phyloP scores from a whole-genome alignment of 2,888 invertebrate species.

The Urechis unicinctus region DNA sequence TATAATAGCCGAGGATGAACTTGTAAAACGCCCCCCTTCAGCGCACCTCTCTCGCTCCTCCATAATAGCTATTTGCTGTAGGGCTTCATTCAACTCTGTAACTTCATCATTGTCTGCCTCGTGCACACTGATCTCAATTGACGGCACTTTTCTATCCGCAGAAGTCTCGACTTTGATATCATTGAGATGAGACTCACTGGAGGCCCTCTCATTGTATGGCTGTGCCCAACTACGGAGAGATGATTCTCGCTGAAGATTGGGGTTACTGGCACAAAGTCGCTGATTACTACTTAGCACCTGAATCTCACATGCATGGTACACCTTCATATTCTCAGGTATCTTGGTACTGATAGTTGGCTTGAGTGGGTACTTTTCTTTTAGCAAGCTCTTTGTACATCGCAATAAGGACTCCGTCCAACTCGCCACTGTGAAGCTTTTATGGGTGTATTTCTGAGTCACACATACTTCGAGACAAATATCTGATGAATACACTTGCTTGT shows the following conservation, averaged over 20 bases:
- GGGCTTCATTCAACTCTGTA: slow-evolving; percentile 2
- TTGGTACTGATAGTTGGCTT: slow-evolving; percentile 38
- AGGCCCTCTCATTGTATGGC: slow-evolving; percentile 9
- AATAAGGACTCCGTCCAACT: background rate
- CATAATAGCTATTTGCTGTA: slow-evolving; percentile 8
- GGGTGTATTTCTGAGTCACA: background rate
- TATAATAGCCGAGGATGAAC: too few species aligned
- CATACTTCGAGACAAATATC: background rate
- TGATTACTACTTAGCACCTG: slow-evolving; percentile 21
- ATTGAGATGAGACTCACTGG: slow-evolving; percentile 27
- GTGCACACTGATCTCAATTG: background rate
- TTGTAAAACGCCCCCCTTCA: too few species aligned
- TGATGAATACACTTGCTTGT: background rate
- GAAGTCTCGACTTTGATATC: slow-evolving; percentile 1
- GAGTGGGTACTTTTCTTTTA: slow-evolving; percentile 32
- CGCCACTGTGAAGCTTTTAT: background rate
- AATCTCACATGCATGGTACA: slow-evolving; percentile 21
- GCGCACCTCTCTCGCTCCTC: background rate
- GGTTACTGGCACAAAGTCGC: background rate
- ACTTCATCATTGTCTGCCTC: background rate
- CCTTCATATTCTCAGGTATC: slow-evolving; percentile 37
- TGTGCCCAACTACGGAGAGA: slow-evolving; percentile 14
- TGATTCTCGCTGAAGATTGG: slow-evolving; percentile 20
- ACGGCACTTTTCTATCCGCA: background rate
- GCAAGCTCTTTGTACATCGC: background rate